Evolutionary conservation across 2,888 invertebrate genomes (phyloP), one percentile per base, ranked within the genome.

Genomic region (Callosobruchus maculatus): DNA sequence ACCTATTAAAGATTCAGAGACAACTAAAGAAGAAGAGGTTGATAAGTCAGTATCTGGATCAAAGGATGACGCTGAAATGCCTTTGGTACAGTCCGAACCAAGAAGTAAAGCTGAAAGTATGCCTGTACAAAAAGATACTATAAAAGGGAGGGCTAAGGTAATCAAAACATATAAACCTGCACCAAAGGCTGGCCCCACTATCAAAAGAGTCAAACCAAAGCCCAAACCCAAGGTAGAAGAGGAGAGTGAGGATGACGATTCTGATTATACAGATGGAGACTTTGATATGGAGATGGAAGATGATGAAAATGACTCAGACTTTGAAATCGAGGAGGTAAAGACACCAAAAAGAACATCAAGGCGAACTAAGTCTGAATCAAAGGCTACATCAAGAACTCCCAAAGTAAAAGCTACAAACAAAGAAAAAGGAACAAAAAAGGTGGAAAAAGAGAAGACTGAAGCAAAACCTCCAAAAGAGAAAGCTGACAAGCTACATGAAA

Each of bases 291-390:
- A 82, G 72, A 79, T 82, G 74, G 84, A 85, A 22, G 86, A 87
- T 77, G 86, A 87, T 78, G 85, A 84, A 72, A 84, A 90, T 84
- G 91, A 91, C 81, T 90, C 90, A 79, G 88, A 91, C 80, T 87
- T 84, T 78, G 86, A 86, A 77, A 74, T 85, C 67, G 83, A 84
- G 71, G 82, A 85, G 68, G 80, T 79, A 68, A 74, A 71, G 66
- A 68, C 30, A 20, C 71, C 75, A 9, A 20, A n/a, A 67, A 77
- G 26, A 71, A 74, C 72, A n/a, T 69, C 70, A n/a, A 70, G 30
- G 9, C 70, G 69, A 9, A 75, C 68, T 22, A 74, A 49, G 18
- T 67, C 67, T 21, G 20, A 21, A 71, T 66, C 66, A 20, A 71
- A 71, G 20, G n/a, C 30, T 4, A 49, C 49, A 9, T 7, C 70